Percentiles rank a stretch among this genome's conserved stretches.
Evolutionary conservation across 1,140 invertebrate genomes (phyloP).

Genomic region (Calycopis cecrops): DNA sequence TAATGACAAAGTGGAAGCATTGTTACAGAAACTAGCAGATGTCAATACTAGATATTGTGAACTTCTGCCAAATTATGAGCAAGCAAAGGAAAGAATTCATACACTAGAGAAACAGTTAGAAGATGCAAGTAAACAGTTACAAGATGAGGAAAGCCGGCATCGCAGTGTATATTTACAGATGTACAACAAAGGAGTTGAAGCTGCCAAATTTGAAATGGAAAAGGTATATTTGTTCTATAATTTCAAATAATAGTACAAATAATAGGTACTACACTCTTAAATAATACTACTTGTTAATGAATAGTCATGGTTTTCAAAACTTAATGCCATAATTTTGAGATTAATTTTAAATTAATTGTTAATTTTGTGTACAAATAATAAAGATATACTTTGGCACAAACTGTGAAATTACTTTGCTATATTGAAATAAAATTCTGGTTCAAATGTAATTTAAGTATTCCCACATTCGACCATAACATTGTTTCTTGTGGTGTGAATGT

Average conservation of each 20-base stretch:
- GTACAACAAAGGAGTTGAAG: slow-evolving; percentile 88
- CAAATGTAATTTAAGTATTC: too few relatives aligned
- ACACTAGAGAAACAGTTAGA: slow-evolving; percentile 82
- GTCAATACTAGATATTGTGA: slow-evolving; percentile 85
- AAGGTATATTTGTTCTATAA: slow-evolving; percentile 49
- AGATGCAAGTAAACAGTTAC: slow-evolving; percentile 78
- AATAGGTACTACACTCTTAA: too few relatives aligned
- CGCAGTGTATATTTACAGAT: slow-evolving; percentile 87
- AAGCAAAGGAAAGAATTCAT: slow-evolving; percentile 80
- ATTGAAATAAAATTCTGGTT: too few relatives aligned
- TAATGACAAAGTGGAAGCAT: slow-evolving; percentile 86
- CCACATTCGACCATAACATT: too few relatives aligned
- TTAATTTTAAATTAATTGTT: too few relatives aligned
- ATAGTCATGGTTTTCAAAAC: too few relatives aligned
- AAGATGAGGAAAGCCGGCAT: slow-evolving; percentile 84
- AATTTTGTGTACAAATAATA: too few relatives aligned
- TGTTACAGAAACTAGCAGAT: slow-evolving; percentile 86
- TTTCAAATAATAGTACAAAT: slow-evolving; percentile 22
- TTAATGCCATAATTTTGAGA: too few relatives aligned
- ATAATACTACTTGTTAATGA: too few relatives aligned
- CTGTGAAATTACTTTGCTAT: too few relatives aligned
- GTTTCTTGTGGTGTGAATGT: too few relatives aligned
- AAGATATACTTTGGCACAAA: too few relatives aligned
- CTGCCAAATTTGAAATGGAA: slow-evolving; percentile 81
- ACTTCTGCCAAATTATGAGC: slow-evolving; percentile 80